These are phyloP conservation scores for Anas bernieri DNA, from an alignment of 2,797 vertebrate genomes.

Conservation along the genomic window DNA sequence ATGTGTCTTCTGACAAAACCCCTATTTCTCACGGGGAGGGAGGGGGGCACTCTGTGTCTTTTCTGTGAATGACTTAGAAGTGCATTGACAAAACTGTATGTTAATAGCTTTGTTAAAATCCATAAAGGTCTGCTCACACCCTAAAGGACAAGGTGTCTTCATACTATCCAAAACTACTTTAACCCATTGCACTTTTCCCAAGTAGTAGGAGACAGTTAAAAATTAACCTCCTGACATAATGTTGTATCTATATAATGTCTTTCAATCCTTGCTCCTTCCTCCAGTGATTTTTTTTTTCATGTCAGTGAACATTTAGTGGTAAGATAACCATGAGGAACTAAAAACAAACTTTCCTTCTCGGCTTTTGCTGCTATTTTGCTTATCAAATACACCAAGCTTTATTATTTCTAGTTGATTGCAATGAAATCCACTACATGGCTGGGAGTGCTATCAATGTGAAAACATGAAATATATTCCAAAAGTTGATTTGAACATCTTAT, in stretches of 20 bases:
- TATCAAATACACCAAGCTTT: background rate
- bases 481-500: background rate
- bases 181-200: background rate
- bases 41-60: background rate
- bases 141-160: background rate
- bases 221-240: background rate
- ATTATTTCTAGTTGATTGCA: background rate
- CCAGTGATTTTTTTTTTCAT: background rate
- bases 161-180: background rate
- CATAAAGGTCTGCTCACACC: background rate
- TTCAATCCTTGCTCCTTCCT: background rate
- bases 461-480: background rate
- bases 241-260: background rate
- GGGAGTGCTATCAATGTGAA: background rate
- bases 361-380: background rate
- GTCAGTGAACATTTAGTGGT: background rate
- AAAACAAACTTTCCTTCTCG: background rate
- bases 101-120: background rate
- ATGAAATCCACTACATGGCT: background rate
- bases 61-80: background rate
- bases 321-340: conserved; percentile 5
- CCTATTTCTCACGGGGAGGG: background rate
- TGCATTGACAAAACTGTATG: background rate
- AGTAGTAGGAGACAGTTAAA: background rate
- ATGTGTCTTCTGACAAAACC: background rate